These are phyloP conservation scores for Drosophila paulistorum DNA, from an alignment of 1,140 invertebrate genomes.

Conservation along the genomic window DNA sequence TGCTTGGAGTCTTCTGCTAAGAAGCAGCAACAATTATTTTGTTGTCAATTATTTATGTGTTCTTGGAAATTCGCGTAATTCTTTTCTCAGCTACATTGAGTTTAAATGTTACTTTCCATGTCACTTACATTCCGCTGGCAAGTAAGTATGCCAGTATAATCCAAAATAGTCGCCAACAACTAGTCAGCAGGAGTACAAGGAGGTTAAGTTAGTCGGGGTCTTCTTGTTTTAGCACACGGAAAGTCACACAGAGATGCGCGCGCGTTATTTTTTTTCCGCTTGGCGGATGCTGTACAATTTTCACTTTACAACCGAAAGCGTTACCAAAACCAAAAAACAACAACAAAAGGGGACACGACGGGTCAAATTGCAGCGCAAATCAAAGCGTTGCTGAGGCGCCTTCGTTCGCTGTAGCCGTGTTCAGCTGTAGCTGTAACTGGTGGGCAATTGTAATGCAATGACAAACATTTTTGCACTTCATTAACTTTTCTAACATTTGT, in stretches of 20 bases:
- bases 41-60: neutral
- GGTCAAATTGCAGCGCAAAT: slow-evolving; percentile 57
- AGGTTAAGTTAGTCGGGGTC: slow-evolving; percentile 34
- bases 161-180: slow-evolving; percentile 14
- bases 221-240: slow-evolving; percentile 41
- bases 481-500: slow-evolving; percentile 72
- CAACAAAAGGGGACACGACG: slow-evolving; percentile 25
- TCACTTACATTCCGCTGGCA: slow-evolving; percentile 40
- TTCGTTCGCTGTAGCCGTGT: slow-evolving; percentile 15
- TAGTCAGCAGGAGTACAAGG: slow-evolving; percentile 12
- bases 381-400: slow-evolving; percentile 50
- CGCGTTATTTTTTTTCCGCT: slow-evolving; percentile 29
- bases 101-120: slow-evolving; percentile 6
- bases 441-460: slow-evolving; percentile 50
- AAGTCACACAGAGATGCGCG: slow-evolving; percentile 20
- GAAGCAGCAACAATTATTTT: neutral
- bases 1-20: neutral
- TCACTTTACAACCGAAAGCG: slow-evolving; percentile 59
- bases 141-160: slow-evolving; percentile 54
- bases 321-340: slow-evolving; percentile 12
- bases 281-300: slow-evolving; percentile 49
- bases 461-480: slow-evolving; percentile 76
- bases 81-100: too few species aligned
- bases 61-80: neutral
- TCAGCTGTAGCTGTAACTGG: slow-evolving; percentile 4